phyloP scores from a whole-genome alignment of 2,888 invertebrate species.

The Dasypogon diadema region DNA sequence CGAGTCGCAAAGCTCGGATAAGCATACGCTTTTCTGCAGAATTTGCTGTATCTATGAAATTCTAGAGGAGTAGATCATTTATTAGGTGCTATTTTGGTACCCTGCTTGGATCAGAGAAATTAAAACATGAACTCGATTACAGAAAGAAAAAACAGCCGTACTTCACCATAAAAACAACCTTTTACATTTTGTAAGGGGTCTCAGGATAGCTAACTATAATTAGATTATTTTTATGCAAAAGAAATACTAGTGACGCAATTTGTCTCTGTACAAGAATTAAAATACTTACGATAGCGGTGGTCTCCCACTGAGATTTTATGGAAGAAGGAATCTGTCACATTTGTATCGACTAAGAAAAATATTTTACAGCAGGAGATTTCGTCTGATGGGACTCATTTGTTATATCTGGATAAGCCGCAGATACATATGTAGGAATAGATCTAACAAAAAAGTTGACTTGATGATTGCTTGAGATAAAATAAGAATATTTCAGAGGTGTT shows the following conservation, averaged over 20 bases:
- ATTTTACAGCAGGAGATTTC: constrained; percentile 33
- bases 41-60: neutral
- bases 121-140: neutral
- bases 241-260: constrained; percentile 6
- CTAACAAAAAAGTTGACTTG: no score
- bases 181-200: neutral
- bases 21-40: neutral
- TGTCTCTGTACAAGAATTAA: constrained; percentile 6
- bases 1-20: neutral
- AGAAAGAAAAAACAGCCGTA: no score
- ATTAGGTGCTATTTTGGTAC: neutral
- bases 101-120: neutral
- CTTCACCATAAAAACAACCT: neutral
- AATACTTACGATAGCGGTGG: constrained; percentile 6
- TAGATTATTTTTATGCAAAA: constrained; percentile 17
- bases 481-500: no score
- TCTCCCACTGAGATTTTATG: constrained; percentile 37
- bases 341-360: neutral
- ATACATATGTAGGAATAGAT: no score
- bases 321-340: constrained; percentile 39
- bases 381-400: constrained; percentile 33
- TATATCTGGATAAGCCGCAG: neutral
- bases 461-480: no score
- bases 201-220: constrained; percentile 21
- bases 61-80: neutral